These are phyloP conservation scores for Schrankia costaestrigalis DNA, from an alignment of 2,888 invertebrate species.

Conservation along the genomic window DNA sequence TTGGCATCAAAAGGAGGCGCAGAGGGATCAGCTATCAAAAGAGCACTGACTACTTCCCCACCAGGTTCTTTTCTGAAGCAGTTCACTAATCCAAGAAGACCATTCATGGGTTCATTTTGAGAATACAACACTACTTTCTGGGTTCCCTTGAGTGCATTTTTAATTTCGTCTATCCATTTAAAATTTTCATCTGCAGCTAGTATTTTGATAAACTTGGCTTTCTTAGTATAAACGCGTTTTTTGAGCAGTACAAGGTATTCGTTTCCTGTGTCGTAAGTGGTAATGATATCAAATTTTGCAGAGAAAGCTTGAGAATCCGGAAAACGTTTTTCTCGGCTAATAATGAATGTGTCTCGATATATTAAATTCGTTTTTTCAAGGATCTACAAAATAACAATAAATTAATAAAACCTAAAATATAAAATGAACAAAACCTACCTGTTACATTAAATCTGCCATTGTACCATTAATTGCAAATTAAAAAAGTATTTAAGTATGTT, in stretches of 20 bases:
- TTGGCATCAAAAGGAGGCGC: slow-evolving; percentile 85
- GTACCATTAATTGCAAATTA: no score
- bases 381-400: slow-evolving; percentile 38
- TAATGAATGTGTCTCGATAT: slow-evolving; percentile 80
- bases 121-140: slow-evolving; percentile 83
- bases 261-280: slow-evolving; percentile 66
- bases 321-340: slow-evolving; percentile 80
- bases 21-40: slow-evolving; percentile 82
- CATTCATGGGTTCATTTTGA: slow-evolving; percentile 85
- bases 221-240: slow-evolving; percentile 66
- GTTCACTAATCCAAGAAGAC: slow-evolving; percentile 94
- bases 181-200: slow-evolving; percentile 58
- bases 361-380: slow-evolving; percentile 68
- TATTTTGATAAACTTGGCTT: slow-evolving; percentile 72
- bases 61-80: slow-evolving; percentile 91
- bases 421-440: no score
- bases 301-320: slow-evolving; percentile 65
- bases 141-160: slow-evolving; percentile 62
- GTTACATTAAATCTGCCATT: no score
- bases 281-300: slow-evolving; percentile 71
- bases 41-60: slow-evolving; percentile 82
- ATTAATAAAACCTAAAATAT: not conserved
- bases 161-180: slow-evolving; percentile 77
- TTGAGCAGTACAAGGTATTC: slow-evolving; percentile 79
- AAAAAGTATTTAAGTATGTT: no score